Conservation (phyloP, 2,888 invertebrate species). For the Gonocerus acuteangulatus region DNA sequence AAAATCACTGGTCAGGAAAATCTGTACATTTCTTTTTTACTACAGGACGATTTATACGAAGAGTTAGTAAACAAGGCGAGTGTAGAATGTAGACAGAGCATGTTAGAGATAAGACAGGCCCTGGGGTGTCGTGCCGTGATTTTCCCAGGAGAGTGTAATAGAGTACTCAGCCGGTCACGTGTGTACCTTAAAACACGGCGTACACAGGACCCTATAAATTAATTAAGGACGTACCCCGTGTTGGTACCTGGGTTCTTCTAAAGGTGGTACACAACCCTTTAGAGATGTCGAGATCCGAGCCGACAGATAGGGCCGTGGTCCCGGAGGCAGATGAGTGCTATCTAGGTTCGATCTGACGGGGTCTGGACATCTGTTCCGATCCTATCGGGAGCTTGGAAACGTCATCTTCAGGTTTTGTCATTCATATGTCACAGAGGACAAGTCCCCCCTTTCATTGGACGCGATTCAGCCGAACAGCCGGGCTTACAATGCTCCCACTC, state of each 20-base stretch:
- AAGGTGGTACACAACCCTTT: constrained; percentile 22
- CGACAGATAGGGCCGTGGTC: neutral
- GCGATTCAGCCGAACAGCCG: neutral
- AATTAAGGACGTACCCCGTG: too few species aligned
- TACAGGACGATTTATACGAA: too few species aligned
- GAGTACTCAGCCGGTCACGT: too few species aligned
- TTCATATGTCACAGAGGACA: constrained; percentile 18
- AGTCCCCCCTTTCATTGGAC: neutral
- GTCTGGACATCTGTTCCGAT: constrained; percentile 17
- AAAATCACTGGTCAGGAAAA: too few species aligned
- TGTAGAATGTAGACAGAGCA: too few species aligned
- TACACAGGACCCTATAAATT: too few species aligned
- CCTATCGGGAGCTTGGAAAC: constrained; percentile 1
- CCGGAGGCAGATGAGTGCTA: neutral
- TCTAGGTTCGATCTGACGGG: neutral
- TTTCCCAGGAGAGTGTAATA: too few species aligned
- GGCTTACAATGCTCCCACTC: neutral
- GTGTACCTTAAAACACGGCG: too few species aligned
- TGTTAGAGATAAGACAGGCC: too few species aligned
- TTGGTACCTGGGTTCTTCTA: neutral
- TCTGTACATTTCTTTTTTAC: too few species aligned
- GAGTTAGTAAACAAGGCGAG: too few species aligned
- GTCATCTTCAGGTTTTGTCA: constrained; percentile 18
- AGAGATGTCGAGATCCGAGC: neutral
- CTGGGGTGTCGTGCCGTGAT: too few species aligned